Base-by-base conservation (phyloP, 2,113 vertebrate species). In the Plecotus auritus region DNA sequence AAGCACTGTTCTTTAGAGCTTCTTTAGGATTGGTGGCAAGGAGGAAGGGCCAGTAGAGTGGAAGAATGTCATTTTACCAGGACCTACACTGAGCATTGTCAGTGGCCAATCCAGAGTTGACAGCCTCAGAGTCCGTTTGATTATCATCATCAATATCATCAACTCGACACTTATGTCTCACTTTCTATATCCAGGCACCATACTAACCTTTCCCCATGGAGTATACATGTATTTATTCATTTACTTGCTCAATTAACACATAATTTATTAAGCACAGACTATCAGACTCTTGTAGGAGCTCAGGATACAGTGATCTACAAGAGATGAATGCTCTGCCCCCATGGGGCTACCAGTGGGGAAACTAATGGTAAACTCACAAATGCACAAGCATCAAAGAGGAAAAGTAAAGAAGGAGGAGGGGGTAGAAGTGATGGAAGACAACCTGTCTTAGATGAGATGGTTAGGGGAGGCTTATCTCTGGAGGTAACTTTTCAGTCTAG, bases 371-470 rank as follows among this genome's bases (percentile, higher is more conserved):
- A 76, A 59, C 10, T 10, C 18, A 49, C 2, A 8, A 28, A 40
- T 8, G 4, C 4, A 4, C 7, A 26, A 42, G 42, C 72, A 42
- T 73, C 20, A 82, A 32, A 86, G 78, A 67, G 7, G 11, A 47
- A 42, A 23, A 56, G 9, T 1, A 17, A 35, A 83, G 30, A n/a
- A 83, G 23, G 40, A 40, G 17, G 18, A 35, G 10, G 1, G 8
- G 9, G 1, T 4, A 6, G 14, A 9, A 28, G 12, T 2, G 22
- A 20, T 2, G 16, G 11, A 32, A 9, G 1, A 54, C 22, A 3
- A 16, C 12, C 32, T 16, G 14, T 42, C 70, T 70, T 20, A 26
- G 49, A 42, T 7, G 23, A 18, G 16, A 20, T 5, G 0, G 1
- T 69, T 14, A 67, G 45, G 13, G 30, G 14, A 32, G 22, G 14